Evolutionary conservation across 1,140 invertebrate species (phyloP), one percentile per base, ranked within the genome.

Genomic region (Aricia agestis): DNA sequence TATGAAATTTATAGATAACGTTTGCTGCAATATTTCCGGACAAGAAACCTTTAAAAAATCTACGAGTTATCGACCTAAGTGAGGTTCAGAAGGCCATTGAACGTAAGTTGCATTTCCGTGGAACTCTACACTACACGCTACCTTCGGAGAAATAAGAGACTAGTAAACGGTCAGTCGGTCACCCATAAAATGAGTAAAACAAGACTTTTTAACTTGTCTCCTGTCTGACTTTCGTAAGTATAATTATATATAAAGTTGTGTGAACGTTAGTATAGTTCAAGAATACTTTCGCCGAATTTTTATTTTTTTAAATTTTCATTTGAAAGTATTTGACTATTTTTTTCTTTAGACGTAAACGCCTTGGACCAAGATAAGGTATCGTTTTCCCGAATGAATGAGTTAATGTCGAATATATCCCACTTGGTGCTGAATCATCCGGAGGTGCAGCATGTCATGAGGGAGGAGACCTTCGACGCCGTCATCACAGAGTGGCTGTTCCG

Each of bases 401-500:
- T 69, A 5, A 59, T 52, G n/a, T 15, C 52, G 0, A 58, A 57
- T 6, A 57, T 69, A 52, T 58, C 67, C 25, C 19, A 32, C 13
- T 6, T 31, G 13, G 25, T 69, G 1, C 25, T 69, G n/a, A 11
- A 18, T 15, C 25, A 57, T 32, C 67, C 67, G 31, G 52, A 57
- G 31, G 67, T 69, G 52, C 25, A 52, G 13, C 19, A 36, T 13
- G 25, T 11, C 17, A 19, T 69, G 67, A 36, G 6, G 7, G 58
- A 57, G 15, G 32, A 69, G 52, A 57, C 58, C 7, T 69, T 36
- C 32, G 67, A 69, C 9, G 67, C 67, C n/a, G 67, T 69, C 10
- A 31, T 69, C 15, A 69, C 52, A 5, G 67, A 69, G 25, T 69
- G 67, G 67, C 58, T 69, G 19, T 69, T 69, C 31, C 32, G 15